Base-by-base conservation (phyloP, 2,888 invertebrate genomes). In the Andrena bucephala region DNA sequence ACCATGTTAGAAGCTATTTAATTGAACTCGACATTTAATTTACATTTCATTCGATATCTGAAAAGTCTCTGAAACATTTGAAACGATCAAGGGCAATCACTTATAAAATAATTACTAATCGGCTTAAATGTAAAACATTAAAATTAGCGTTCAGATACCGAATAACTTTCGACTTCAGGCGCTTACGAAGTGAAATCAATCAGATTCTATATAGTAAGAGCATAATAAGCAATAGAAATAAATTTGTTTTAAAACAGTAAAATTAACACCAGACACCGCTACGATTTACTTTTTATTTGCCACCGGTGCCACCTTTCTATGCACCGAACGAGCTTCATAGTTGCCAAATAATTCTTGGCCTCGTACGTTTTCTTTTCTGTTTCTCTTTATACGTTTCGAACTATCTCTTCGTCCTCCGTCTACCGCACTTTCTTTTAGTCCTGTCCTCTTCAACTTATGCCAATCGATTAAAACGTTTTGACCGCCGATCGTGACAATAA, bases 251-350 rank as follows among this genome's bases (percentile, higher is more conserved):
- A 42, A 79, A 77, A 67, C 73, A 50, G 31, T 66, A 71, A 70
- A 72, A 73, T 73, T 84, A 70, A 83, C 85, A 88, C 85, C 88
- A 88, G 85, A 85, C 81, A 87, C 85, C 87, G 83, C 70, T 81
- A 79, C 27, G 69, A 82, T 79, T 85, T 84, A 81, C 73, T 84
- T 81, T 42, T 72, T 65, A 54, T 69, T 65, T 50, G 74, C 71
- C 71, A 77, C 74, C 77, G 72, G 69, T 72, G 81, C 63, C 78
- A 68, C 52, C 52, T 65, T 33, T 68, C 63, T 73, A 73, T 81
- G 65, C 73, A 76, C 62, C 75, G 62, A 72, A 72, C 77, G 36
- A 81, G 60, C 67, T 76, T 83, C 60, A 42, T 68, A 77, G 73
- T 76, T 76, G 75, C 70, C 75, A 82, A 84, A 66, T 79, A 75